A percentile compares a stretch with the other conserved stretches of the same genome.
phyloP scores from a whole-genome alignment of 2,888 invertebrate genomes.

The Sesia apiformis region DNA sequence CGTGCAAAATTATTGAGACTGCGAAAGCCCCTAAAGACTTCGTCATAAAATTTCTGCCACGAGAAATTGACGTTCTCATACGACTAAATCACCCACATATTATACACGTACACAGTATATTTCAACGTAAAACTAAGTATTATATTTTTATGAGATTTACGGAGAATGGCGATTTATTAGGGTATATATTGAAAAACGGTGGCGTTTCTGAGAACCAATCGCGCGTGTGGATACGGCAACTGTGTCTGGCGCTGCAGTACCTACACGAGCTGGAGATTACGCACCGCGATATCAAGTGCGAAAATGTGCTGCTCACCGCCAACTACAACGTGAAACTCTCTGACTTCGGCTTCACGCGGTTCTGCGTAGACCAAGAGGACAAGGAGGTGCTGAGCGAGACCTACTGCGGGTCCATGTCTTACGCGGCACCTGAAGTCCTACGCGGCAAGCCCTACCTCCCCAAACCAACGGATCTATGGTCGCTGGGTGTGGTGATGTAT shows the following conservation, averaged over 20 bases:
- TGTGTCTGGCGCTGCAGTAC: conserved; percentile 81
- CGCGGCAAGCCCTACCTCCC: conserved; percentile 83
- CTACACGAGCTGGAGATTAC: conserved; percentile 82
- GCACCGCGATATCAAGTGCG: conserved; percentile 88
- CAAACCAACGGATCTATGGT: conserved; percentile 86
- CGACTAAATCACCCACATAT: conserved; percentile 86
- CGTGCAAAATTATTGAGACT: conserved; percentile 85
- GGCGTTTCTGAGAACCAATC: conserved; percentile 80
- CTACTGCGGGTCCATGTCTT: conserved; percentile 90
- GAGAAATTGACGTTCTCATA: conserved; percentile 85
- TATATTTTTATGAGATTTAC: conserved; percentile 86
- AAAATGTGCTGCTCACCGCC: conserved; percentile 81
- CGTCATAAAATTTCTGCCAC: conserved; percentile 85
- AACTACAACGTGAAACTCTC: conserved; percentile 86
- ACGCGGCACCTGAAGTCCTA: conserved; percentile 90
- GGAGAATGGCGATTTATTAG: conserved; percentile 86
- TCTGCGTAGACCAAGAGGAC: conserved; percentile 47
- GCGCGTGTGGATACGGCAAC: conserved; percentile 81
- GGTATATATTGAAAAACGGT: conserved; percentile 81
- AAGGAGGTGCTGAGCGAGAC: conserved; percentile 79
- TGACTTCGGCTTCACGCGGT: conserved; percentile 86
- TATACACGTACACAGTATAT: conserved; percentile 85
- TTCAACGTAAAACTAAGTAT: conserved; percentile 80
- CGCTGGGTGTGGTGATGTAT: conserved; percentile 84
- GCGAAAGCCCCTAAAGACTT: conserved; percentile 84